phyloP scores from a whole-genome alignment of 2,113 vertebrate species.

The Crotophaga sulcirostris region DNA sequence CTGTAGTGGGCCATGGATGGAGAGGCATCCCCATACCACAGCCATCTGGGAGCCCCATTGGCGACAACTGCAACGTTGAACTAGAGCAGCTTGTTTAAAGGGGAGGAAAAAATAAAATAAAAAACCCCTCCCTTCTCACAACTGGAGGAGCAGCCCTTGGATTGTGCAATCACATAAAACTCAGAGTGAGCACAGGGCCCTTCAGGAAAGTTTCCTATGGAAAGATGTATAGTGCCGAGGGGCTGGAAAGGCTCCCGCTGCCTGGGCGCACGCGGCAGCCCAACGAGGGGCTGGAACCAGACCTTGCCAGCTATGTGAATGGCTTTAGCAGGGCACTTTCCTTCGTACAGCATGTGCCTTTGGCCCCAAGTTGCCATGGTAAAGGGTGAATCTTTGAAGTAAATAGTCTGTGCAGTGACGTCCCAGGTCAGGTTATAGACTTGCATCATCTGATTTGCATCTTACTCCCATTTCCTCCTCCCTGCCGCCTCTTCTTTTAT shows the following conservation, averaged over 20 bases:
- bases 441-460: not conserved
- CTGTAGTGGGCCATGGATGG: rapidly evolving
- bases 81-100: not conserved
- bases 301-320: not conserved
- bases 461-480: not conserved
- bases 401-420: not conserved
- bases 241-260: not conserved
- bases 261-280: not conserved
- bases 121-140: not conserved
- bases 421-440: not conserved
- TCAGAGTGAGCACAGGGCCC: not conserved
- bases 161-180: not conserved
- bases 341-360: not conserved
- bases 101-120: not conserved
- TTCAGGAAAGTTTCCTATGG: constrained; percentile 9
- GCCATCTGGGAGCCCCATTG: not conserved
- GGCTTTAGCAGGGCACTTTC: not conserved
- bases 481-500: not conserved
- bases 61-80: rapidly evolving
- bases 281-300: not conserved
- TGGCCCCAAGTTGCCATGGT: not conserved
- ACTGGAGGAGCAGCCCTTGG: not conserved
- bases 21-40: not conserved
- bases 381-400: not conserved
- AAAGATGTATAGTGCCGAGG: not conserved